Evolutionary conservation across 2,888 invertebrate genomes (phyloP).

Genomic region (Thymelicus acteon): DNA sequence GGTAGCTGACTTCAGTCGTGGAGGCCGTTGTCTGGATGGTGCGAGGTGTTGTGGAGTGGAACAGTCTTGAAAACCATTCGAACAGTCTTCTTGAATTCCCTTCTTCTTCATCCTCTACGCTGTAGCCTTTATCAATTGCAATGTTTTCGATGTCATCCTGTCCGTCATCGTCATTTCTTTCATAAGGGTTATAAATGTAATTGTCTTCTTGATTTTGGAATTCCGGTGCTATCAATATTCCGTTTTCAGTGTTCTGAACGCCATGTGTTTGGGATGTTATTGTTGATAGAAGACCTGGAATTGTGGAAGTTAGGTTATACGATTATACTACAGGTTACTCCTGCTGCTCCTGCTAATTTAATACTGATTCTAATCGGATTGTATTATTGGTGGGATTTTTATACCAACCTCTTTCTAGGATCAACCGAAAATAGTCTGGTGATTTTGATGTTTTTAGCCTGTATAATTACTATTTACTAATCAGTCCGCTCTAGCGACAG

Average conservation of each 20-base stretch:
- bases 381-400: too few relatives aligned
- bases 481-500: too few relatives aligned
- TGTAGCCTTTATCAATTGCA: too few relatives aligned
- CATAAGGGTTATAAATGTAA: neutral
- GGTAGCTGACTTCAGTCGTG: slow-evolving; percentile 12
- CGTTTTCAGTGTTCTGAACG: neutral
- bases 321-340: too few relatives aligned
- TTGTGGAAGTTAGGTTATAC: neutral
- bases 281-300: neutral
- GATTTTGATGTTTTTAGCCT: too few relatives aligned
- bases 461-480: too few relatives aligned
- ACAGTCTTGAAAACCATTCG: slow-evolving; percentile 31
- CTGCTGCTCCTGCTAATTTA: too few relatives aligned
- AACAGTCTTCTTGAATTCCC: slow-evolving; percentile 20
- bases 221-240: neutral
- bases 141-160: neutral
- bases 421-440: too few relatives aligned
- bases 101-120: neutral
- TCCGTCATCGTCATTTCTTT: neutral
- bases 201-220: neutral
- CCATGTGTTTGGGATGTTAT: neutral
- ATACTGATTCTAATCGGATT: too few relatives aligned
- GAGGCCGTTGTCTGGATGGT: neutral
- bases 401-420: too few relatives aligned
- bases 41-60: neutral